A percentile compares a stretch with the other conserved stretches of the same genome.
Evolutionary conservation across 2,888 invertebrate species (phyloP).

Genomic region (Crocallis elinguaria): DNA sequence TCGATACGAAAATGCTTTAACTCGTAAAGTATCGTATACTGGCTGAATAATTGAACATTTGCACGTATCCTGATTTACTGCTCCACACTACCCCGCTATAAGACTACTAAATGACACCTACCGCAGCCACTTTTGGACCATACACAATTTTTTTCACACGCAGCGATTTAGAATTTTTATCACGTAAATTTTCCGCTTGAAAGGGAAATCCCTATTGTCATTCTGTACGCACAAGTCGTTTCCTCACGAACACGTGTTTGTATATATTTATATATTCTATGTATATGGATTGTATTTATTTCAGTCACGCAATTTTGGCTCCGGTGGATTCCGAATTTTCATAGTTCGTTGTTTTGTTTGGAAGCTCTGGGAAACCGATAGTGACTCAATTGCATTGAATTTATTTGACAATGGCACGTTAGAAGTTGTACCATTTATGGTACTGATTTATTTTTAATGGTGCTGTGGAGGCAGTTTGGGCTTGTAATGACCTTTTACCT

Average conservation of each 20-base stretch:
- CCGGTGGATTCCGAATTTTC: slow-evolving; percentile 64
- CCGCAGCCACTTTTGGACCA: slow-evolving; percentile 80
- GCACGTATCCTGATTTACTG: slow-evolving; percentile 80
- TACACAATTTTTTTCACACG: slow-evolving; percentile 81
- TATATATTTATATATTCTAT: slow-evolving; percentile 63
- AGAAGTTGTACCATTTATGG: slow-evolving; percentile 46
- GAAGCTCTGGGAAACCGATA: slow-evolving; percentile 52
- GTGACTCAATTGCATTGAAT: slow-evolving; percentile 63
- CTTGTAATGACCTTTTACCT: slow-evolving; percentile 15
- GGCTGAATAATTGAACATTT: slow-evolving; percentile 77
- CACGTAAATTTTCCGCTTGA: slow-evolving; percentile 84
- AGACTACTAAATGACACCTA: slow-evolving; percentile 79
- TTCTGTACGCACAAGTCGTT: slow-evolving; percentile 72
- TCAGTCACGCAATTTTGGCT: slow-evolving; percentile 78
- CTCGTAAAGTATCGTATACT: slow-evolving; percentile 54
- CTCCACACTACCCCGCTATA: slow-evolving; percentile 69
- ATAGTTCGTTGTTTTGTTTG: slow-evolving; percentile 51
- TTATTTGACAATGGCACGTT: slow-evolving; percentile 66
- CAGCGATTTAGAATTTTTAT: slow-evolving; percentile 79
- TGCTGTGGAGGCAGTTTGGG: slow-evolving; percentile 25
- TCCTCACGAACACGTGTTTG: slow-evolving; percentile 81
- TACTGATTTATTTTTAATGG: slow-evolving; percentile 51
- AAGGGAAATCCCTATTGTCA: slow-evolving; percentile 83
- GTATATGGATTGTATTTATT: slow-evolving; percentile 72
- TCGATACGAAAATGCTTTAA: slow-evolving; percentile 6